Evolutionary conservation across 2,888 invertebrate genomes (phyloP).

Genomic region (Eupeodes latifasciatus): DNA sequence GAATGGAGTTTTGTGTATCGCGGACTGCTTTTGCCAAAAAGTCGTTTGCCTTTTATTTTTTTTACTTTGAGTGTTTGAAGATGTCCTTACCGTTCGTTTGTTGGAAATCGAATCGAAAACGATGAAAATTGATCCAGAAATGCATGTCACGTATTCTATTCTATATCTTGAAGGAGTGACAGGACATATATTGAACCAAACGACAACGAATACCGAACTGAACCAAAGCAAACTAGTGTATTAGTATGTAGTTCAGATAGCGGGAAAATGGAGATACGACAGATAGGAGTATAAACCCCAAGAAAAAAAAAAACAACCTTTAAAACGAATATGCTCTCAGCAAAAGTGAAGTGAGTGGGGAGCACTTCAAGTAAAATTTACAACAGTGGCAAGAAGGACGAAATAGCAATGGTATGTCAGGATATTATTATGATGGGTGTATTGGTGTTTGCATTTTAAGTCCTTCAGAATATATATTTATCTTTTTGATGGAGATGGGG

Average conservation of each 20-base stretch:
- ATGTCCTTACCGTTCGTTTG: not conserved
- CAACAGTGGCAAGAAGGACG: not conserved
- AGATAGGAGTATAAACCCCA: conserved; percentile 19
- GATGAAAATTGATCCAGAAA: conserved; percentile 63
- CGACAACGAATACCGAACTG: not conserved
- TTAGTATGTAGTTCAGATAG: conserved; percentile 22
- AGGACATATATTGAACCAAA: conserved; percentile 58
- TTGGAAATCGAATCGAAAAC: conserved; percentile 49
- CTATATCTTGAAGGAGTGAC: conserved; percentile 68
- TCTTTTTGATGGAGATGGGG: conserved; percentile 54
- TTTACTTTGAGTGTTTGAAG: conserved; percentile 30
- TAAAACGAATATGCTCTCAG: conserved; percentile 38
- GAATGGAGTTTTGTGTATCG: conserved; percentile 19
- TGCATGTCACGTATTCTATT: conserved; percentile 74
- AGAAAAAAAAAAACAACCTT: conserved; percentile 64
- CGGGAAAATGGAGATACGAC: conserved; percentile 1
- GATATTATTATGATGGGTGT: conserved; percentile 12
- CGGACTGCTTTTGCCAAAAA: conserved; percentile 39
- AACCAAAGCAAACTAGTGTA: not conserved
- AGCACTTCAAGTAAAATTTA: conserved; percentile 47
- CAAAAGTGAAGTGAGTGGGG: not conserved
- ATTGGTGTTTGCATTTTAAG: conserved; percentile 36
- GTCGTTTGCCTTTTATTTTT: conserved; percentile 17
- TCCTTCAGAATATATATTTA: conserved; percentile 61
- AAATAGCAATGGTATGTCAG: not conserved